These are phyloP conservation scores for Nixonia krombeini DNA, from an alignment of 1,140 invertebrate genomes.

Conservation along the genomic window DNA sequence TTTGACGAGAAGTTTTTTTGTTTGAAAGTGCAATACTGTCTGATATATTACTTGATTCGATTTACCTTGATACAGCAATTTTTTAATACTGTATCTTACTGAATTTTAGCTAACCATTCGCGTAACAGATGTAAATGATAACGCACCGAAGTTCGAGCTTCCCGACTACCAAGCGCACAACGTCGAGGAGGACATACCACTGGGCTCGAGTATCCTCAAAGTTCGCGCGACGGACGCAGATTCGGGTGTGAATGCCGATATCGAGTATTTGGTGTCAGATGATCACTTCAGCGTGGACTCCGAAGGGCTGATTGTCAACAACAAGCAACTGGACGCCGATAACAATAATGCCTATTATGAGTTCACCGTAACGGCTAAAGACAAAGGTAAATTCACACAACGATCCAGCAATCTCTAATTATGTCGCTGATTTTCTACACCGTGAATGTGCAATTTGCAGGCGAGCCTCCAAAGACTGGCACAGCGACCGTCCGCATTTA, in stretches of 20 bases:
- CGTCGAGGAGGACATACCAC: slow-evolving; percentile 92
- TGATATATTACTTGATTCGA: too few relatives aligned
- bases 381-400: slow-evolving; percentile 88
- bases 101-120: slow-evolving; percentile 84
- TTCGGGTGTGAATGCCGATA: slow-evolving; percentile 93
- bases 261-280: slow-evolving; percentile 92
- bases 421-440: too few relatives aligned
- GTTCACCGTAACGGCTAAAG: slow-evolving; percentile 91
- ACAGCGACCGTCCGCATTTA: slow-evolving; percentile 93
- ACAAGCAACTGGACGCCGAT: slow-evolving; percentile 93
- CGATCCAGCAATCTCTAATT: slow-evolving; percentile 7
- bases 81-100: not conserved
- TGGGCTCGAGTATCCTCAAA: slow-evolving; percentile 91
- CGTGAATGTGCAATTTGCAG: slow-evolving; percentile 60
- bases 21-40: too few relatives aligned
- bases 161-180: slow-evolving; percentile 97
- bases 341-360: slow-evolving; percentile 98
- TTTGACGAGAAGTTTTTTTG: too few relatives aligned
- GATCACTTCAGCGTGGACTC: slow-evolving; percentile 94
- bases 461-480: slow-evolving; percentile 91
- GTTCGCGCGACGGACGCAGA: slow-evolving; percentile 95
- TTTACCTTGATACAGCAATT: not conserved
- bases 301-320: slow-evolving; percentile 92
- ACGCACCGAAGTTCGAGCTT: slow-evolving; percentile 93
- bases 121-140: slow-evolving; percentile 95